Base-by-base conservation (phyloP, 2,888 invertebrate genomes). In the Pandemis corylana region DNA sequence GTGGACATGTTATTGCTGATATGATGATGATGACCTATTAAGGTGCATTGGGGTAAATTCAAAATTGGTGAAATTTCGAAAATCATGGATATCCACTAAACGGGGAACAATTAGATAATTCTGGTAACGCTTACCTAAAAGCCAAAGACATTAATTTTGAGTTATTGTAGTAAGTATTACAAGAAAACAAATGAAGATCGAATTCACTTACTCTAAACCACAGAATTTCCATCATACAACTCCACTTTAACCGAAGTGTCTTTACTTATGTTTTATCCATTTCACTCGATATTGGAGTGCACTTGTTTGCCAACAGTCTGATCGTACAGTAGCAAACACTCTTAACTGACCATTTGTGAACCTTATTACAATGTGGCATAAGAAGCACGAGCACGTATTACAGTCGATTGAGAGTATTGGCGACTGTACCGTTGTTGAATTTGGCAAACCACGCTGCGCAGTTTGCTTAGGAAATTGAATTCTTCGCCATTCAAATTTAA, bases 231-330 rank as follows among this genome's bases (percentile, higher is more conserved):
- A 62, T 46, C 20, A 9, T 28, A 41, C 64, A 36, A 63, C 49
- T 73, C 51, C 59, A 64, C 46, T 73, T 68, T 49, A 67, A 64
- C 46, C 15, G 13, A 20, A 59, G 12, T 64, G 56, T 49, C 56
- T 15, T 56, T 46, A 46, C 46, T 46, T 68, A 64, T 46, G 49
- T 68, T 62, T 64, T 64, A 68, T 63, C 66, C 15, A 65, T 68
- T 62, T 64, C 49, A 68, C 64, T 66, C 15, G 62, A 72, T 72
- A 76, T 72, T 68, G 53, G 72, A 72, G 72, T 80, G 78, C 71
- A 78, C 76, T 75, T 78, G 80, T 82, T 83, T 83, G 81, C 79
- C 77, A 78, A 78, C 77, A 78, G 80, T 83, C 83, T 79, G 78
- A 75, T 66, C 76, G 76, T 77, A 10, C 46, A 10, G 75, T 77